A percentile compares a stretch with the other conserved stretches of the same genome.
Evolutionary conservation across 2,797 vertebrate genomes (phyloP).

Genomic region (Typhlichthys subterraneus): DNA sequence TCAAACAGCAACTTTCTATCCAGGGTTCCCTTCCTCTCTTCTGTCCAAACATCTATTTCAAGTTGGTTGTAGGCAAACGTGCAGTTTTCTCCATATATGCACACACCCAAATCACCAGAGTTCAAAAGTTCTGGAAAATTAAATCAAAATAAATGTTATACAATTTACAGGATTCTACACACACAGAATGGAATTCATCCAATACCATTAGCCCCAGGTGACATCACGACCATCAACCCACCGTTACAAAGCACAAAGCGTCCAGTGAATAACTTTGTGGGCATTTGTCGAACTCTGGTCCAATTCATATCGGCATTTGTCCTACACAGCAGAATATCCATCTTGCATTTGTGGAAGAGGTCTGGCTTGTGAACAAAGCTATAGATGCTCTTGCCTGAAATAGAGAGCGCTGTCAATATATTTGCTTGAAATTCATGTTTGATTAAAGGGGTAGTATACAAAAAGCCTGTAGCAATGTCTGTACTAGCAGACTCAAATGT

Average conservation of each 20-base stretch:
- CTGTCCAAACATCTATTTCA: conserved; percentile 96
- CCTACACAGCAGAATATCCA: conserved; percentile 85
- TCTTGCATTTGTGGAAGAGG: conserved; percentile 86
- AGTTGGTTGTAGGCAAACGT: conserved; percentile 96
- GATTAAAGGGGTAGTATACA: too few species aligned
- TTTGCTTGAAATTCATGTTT: too few species aligned
- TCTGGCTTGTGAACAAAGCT: conserved; percentile 87
- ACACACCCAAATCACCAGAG: conserved; percentile 65
- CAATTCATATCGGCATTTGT: conserved; percentile 76
- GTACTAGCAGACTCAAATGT: too few species aligned
- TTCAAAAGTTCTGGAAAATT: conserved; percentile 84
- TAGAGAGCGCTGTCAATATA: not conserved
- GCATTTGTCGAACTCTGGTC: conserved; percentile 88
- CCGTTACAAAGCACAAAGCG: conserved; percentile 92
- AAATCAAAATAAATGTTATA: not conserved
- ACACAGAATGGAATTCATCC: not conserved
- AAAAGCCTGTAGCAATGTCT: too few species aligned
- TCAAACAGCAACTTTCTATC: conserved; percentile 88
- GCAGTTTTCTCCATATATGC: conserved; percentile 91
- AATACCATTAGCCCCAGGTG: too few species aligned
- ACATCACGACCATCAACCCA: conserved; percentile 39
- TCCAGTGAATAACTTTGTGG: conserved; percentile 83
- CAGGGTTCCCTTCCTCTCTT: conserved; percentile 89
- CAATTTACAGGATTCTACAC: not conserved
- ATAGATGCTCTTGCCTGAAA: conserved; percentile 81